Base-by-base conservation (phyloP, 1,140 invertebrate genomes). In the Conus betulinus region DNA sequence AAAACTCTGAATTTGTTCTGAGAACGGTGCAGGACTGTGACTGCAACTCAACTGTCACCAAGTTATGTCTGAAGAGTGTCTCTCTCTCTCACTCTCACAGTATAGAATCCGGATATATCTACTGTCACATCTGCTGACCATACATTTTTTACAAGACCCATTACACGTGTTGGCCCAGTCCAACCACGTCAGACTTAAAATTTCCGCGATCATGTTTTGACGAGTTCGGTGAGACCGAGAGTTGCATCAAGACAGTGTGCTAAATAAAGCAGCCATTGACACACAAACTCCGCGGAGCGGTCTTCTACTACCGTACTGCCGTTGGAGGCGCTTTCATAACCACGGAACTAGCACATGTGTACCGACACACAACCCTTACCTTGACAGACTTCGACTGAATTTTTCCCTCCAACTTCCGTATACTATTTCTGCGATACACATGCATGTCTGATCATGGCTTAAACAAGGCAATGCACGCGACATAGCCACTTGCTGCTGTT, bases 171-270 rank as follows among this genome's bases (percentile, higher is more conserved):
- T 39, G 39, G 39, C 39, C 39, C 39, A 39, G 57, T 11, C 15
- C 57, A 60, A 60, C 8, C 39, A 53, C 79, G 79, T 81, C 79
- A 81, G 79, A 53, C 23, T 53, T 81, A 53, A 79, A 81, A 81
- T 81, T 81, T 53, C 79, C 79, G 39, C 79, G 7, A 53, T 81
- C 79, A 53, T 20, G 79, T 81, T 51, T 3, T 20, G 79, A 53
- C 79, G 20, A 23, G 79, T 81, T 53, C 8, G 25, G 39, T 39
- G 39, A 39, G 39, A 39, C 39, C 39, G 39, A 39, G 39, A 39
- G 39, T 15, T 78, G 25, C 76, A 78, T 60, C 76, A 39, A 78
- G n/a, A 25, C 39, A 27, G n/a, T 10, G 76, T 78, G 76, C 76
- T 78, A n/a, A 78, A 78, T 25, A 78, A 25, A 78, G 25, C 11